Evolutionary conservation across 2,888 invertebrate genomes (phyloP), one percentile per base, ranked within the genome.

Genomic region (Aphidius colemani): DNA sequence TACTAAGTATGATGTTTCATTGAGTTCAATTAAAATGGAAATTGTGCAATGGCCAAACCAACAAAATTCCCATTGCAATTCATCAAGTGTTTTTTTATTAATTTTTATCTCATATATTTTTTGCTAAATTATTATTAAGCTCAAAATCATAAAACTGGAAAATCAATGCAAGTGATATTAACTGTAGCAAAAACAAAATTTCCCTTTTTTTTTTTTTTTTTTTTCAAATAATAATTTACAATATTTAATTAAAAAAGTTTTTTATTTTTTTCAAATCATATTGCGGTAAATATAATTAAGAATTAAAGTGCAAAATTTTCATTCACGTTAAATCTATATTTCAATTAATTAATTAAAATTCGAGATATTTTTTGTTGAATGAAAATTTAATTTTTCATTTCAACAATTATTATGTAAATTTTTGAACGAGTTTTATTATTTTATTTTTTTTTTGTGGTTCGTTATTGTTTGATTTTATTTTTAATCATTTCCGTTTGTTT

Each of bases 11-110:
- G 79, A 79, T 78, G 78, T 80, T 77, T 75, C 77, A 75, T 78
- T 76, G 78, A 78, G 78, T 81, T 80, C 78, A 81, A 81, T 81
- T 81, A 80, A 81, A 81, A 79, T 81, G 80, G 79, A 81, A 81
- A 80, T 80, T 75, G 77, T 71, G 74, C 71, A 74, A 75, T 70
- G 44, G 57, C 57, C 63, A 61, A 55, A 53, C 63, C 57, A 18
- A 60, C 46, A 58, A 62, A 48, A 46, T 63, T 59, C 63, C 46
- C 66, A 60, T 55, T 49, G 55, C 41, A 49, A 59, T 61, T 63
- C 60, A 46, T 30, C 30, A 30, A 30, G 30, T 30, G 0, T 30
- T 30, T 30, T 4, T 61, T 56, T 51, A 58, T 13, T 58, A 18
- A 62, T 55, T 57, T 63, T 59, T 46, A 49, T 62, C 64, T 53